A percentile compares a stretch with the other conserved stretches of the same genome.
Evolutionary conservation across 35 echinoderm and acorn worm genomes (phyloP).

Genomic region (Nesometra sesokonis): DNA sequence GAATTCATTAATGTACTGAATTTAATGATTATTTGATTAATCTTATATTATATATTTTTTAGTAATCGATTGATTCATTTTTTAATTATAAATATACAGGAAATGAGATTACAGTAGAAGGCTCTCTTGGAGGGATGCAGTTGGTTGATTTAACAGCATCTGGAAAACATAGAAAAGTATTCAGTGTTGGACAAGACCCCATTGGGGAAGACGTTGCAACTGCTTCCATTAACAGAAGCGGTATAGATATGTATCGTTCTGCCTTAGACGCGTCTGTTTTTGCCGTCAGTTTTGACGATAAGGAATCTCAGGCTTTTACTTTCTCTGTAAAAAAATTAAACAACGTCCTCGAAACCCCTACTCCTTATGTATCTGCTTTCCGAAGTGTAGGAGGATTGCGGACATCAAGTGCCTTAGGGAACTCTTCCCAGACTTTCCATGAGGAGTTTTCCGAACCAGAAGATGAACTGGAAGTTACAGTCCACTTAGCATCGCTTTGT

Average conservation of each 20-base stretch:
- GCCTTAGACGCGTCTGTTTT: constrained; percentile 17
- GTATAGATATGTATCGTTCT: constrained; percentile 32
- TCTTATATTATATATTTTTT: too few relatives aligned
- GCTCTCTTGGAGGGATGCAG: constrained; percentile 82
- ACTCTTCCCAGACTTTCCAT: not conserved
- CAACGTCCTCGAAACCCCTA: not conserved
- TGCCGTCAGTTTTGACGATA: constrained; percentile 3
- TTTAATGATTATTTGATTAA: too few relatives aligned
- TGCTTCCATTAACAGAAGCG: not conserved
- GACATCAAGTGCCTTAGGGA: not conserved
- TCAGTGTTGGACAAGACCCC: constrained; percentile 78
- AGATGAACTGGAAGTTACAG: not conserved
- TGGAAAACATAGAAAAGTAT: constrained; percentile 74
- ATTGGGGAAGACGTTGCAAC: not conserved
- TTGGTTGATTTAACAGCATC: constrained; percentile 82
- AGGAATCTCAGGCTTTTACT: constrained; percentile 30
- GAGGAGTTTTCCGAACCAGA: not conserved
- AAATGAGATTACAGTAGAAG: constrained; percentile 44
- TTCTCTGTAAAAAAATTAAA: not conserved
- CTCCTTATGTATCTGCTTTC: not conserved
- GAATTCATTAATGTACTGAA: too few relatives aligned
- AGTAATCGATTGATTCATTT: not conserved
- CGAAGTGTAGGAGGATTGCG: not conserved
- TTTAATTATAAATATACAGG: constrained; percentile 17
- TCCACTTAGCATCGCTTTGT: constrained; percentile 58